Conservation (phyloP, 2,888 invertebrate genomes). For the Cephalotes varians region DNA sequence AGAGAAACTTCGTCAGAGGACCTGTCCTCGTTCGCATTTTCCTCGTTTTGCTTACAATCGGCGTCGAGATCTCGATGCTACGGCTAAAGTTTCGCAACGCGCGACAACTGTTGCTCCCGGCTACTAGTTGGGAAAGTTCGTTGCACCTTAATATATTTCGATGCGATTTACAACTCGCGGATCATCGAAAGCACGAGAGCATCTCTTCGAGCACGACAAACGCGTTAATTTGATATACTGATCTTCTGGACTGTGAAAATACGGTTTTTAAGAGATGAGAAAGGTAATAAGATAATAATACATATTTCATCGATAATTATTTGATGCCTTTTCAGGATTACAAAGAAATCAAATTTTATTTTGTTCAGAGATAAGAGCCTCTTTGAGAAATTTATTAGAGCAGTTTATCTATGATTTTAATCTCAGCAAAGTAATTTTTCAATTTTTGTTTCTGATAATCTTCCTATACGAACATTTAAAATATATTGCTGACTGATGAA, state of each 20-base stretch:
- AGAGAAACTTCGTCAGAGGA: constrained; percentile 37
- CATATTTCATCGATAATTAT: constrained; percentile 1
- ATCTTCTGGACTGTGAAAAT: constrained; percentile 16
- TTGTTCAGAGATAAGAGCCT: neutral
- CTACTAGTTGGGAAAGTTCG: constrained; percentile 57
- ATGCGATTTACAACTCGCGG: constrained; percentile 54
- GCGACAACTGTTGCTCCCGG: constrained; percentile 71
- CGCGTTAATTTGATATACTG: constrained; percentile 12
- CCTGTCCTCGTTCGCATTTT: constrained; percentile 27
- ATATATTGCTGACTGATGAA: neutral
- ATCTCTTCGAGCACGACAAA: neutral
- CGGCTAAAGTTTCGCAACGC: constrained; percentile 57
- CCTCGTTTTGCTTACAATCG: constrained; percentile 54
- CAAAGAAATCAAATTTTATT: neutral
- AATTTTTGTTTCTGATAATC: neutral
- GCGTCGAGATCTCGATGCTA: constrained; percentile 57
- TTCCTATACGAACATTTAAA: neutral
- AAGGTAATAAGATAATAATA: constrained; percentile 32
- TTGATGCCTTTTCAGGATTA: neutral
- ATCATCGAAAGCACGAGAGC: neutral
- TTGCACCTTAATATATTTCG: constrained; percentile 60
- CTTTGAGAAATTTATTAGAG: too few relatives aligned
- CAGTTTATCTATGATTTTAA: neutral
- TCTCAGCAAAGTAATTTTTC: neutral
- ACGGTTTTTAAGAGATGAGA: constrained; percentile 11